Conservation (phyloP, 2,797 vertebrate species). For the Menidia menidia region DNA sequence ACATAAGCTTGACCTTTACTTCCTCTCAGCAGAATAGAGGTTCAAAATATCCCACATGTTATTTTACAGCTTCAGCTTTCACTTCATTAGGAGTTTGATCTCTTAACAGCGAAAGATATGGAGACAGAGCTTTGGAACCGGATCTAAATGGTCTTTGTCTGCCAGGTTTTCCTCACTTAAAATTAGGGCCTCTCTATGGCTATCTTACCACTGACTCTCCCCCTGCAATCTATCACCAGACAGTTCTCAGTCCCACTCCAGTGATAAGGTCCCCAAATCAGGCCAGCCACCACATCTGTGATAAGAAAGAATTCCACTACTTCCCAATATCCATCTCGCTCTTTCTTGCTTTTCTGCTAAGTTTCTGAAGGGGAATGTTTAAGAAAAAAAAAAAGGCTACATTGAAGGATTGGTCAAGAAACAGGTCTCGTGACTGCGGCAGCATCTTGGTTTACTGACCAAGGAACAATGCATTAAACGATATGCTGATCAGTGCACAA, state of each 20-base stretch:
- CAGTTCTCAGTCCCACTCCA: slow-evolving; percentile 42
- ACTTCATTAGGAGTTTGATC: slow-evolving; percentile 26
- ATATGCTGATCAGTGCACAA: not conserved
- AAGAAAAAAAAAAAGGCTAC: not conserved
- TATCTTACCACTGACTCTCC: slow-evolving; percentile 35
- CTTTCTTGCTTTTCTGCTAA: slow-evolving; percentile 2
- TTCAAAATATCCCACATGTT: slow-evolving; percentile 38
- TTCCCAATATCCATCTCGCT: slow-evolving; percentile 34
- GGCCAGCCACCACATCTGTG: slow-evolving; percentile 54
- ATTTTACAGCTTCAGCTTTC: slow-evolving; percentile 35
- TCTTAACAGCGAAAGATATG: slow-evolving; percentile 28
- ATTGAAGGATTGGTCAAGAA: not conserved
- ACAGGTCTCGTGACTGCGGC: not conserved
- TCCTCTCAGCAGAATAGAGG: slow-evolving; percentile 24
- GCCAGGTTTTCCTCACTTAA: slow-evolving; percentile 49
- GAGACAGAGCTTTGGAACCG: slow-evolving; percentile 27
- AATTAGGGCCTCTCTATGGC: slow-evolving; percentile 32
- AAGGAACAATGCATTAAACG: not conserved
- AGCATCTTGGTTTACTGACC: not conserved
- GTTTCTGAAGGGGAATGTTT: slow-evolving; percentile 8
- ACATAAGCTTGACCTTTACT: slow-evolving; percentile 22
- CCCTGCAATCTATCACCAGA: slow-evolving; percentile 63
- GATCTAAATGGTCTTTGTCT: slow-evolving; percentile 39
- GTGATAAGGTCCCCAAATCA: slow-evolving; percentile 72
- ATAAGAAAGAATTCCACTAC: slow-evolving; percentile 73